Evolutionary conservation across 2,888 invertebrate species (phyloP), one percentile per base, ranked within the genome.

Genomic region (Dryomyza anilis): DNA sequence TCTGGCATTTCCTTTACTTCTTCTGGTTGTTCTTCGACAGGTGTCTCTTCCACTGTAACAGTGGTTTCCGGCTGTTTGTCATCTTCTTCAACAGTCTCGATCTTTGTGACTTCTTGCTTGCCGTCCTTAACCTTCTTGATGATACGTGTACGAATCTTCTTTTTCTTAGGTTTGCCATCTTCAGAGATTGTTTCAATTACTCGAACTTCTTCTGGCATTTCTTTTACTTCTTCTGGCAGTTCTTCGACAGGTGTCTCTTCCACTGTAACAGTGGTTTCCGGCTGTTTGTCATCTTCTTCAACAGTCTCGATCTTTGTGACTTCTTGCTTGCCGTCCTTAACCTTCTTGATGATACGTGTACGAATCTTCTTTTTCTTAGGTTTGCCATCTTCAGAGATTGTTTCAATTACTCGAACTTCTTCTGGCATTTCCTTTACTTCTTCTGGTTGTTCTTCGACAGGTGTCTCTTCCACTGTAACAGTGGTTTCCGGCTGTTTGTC

Each of bases 41-140:
- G 64, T 56, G 61, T 53, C 39, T 68, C 67, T 27, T 68, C 67
- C 23, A 68, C 53, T 5, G 67, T 65, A 7, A 68, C 67, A 48
- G 61, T 65, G 2, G 63, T 65, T 61, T 68, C 67, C 1, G 67
- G 65, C 19, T 61, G 65, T 25, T 65, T 68, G 48, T 64, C 65
- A 53, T 68, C 67, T 58, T 68, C 67, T 61, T 68, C 67, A n/a
- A 68, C 64, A 6, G 67, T 68, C 46, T 65, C 63, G 27, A 68
- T 68, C 55, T 68, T 68, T 19, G 67, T 68, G 23, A 68, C 65
- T 68, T 68, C 67, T 58, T 68, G 67, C 29, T 68, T 68, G 53
- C 16, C 67, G 27, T 65, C 67, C 58, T 65, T 68, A n/a, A 65
- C 23, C 63, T 65, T 68, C 39, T 68, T 68, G 46, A 68, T 68